These are phyloP conservation scores for Axea sp. DNA, from an alignment of 2,888 invertebrate genomes.

Conservation along the genomic window DNA sequence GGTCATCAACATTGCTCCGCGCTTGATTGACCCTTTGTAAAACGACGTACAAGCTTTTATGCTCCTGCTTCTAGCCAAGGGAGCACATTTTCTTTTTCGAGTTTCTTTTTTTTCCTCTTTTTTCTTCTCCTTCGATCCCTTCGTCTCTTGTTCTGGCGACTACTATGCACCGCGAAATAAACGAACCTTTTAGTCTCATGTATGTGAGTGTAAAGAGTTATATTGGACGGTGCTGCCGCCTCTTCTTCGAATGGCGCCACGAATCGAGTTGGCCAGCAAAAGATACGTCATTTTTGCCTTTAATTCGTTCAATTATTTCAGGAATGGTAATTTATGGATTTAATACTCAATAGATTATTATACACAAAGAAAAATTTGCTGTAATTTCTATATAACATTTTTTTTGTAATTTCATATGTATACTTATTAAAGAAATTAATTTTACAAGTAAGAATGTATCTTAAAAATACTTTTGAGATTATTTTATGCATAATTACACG, in stretches of 20 bases:
- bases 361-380: no score
- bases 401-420: no score
- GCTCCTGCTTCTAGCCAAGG: conserved; percentile 66
- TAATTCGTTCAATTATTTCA: no score
- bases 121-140: conserved; percentile 21
- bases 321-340: no score
- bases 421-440: no score
- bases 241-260: conserved; percentile 28
- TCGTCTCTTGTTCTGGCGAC: conserved; percentile 11
- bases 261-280: conserved; percentile 6
- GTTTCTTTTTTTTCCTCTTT: conserved; percentile 46
- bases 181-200: conserved; percentile 51
- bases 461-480: no score
- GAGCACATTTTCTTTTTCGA: conserved; percentile 62
- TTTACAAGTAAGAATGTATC: no score
- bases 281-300: no score
- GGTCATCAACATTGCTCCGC: conserved; percentile 75
- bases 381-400: no score
- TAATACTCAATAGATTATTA: no score
- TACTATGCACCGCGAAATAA: conserved; percentile 62
- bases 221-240: conserved; percentile 55
- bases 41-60: conserved; percentile 76
- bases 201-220: conserved; percentile 42
- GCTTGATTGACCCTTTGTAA: conserved; percentile 78
- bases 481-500: no score